phyloP scores from a whole-genome alignment of 2,113 vertebrate genomes.

The Dicaeum eximium region DNA sequence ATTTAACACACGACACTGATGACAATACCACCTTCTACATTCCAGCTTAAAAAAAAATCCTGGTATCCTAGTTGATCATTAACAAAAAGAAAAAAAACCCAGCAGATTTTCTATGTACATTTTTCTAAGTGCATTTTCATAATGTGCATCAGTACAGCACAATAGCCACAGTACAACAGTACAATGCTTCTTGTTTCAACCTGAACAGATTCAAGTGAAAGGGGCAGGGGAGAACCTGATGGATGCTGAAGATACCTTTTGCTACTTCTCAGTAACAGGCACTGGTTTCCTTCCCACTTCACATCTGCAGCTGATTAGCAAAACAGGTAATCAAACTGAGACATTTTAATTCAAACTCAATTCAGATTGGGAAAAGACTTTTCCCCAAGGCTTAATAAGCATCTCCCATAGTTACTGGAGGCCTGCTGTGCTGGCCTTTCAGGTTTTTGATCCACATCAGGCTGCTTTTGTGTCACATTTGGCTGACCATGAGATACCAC shows the following conservation, averaged over 20 bases:
- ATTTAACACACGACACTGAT: background rate
- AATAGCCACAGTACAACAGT: background rate
- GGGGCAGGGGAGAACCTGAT: background rate
- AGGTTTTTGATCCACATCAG: background rate
- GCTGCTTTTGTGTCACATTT: background rate
- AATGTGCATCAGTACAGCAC: background rate
- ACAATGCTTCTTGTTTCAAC: background rate
- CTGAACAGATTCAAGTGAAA: background rate
- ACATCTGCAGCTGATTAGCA: constrained; percentile 12
- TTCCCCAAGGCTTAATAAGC: background rate
- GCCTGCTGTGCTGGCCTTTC: background rate
- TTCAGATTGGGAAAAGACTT: constrained; percentile 32
- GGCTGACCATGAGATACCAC: background rate
- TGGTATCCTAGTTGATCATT: background rate
- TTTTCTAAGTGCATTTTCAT: background rate
- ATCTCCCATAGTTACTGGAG: background rate
- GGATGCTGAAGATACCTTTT: background rate
- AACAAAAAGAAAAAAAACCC: background rate
- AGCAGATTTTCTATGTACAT: background rate
- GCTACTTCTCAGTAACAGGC: background rate
- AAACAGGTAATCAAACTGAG: constrained; percentile 48
- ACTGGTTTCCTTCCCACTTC: background rate
- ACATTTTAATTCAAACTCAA: background rate
- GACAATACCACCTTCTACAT: background rate
- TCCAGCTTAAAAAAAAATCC: background rate